A percentile compares a stretch with the other conserved stretches of the same genome.
phyloP scores from a whole-genome alignment of 2,113 vertebrate genomes.

The Podarcis raffonei region DNA sequence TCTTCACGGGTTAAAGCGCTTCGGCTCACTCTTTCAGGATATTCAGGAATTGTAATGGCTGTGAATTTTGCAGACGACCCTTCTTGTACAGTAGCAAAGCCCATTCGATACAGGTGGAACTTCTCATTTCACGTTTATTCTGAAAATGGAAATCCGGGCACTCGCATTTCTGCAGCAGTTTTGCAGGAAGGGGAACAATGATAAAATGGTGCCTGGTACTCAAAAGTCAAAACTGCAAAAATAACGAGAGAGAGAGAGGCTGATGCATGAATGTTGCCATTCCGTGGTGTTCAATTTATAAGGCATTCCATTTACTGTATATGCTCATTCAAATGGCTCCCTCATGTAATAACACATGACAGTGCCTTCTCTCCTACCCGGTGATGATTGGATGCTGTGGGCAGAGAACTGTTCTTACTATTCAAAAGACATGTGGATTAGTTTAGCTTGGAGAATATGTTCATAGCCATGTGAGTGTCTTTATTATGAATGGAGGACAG shows the following conservation, averaged over 20 bases:
- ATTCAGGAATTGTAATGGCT: not conserved
- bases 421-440: constrained; percentile 13
- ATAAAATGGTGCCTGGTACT: not conserved
- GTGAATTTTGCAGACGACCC: not conserved
- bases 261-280: not conserved
- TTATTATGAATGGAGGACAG: not conserved
- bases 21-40: not conserved
- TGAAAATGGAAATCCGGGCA: constrained; percentile 35
- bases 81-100: not conserved
- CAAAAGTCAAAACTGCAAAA: not conserved
- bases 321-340: not conserved
- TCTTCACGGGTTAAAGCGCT: not conserved
- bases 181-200: constrained; percentile 10
- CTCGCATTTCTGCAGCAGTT: constrained; percentile 6
- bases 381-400: not conserved
- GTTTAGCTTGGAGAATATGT: not conserved
- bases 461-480: rapidly evolving
- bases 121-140: not conserved
- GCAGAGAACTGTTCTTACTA: not conserved
- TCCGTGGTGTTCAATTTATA: not conserved
- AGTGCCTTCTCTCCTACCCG: not conserved
- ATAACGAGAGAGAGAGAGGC: not conserved
- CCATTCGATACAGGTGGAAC: not conserved
- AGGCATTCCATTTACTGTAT: not conserved
- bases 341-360: not conserved